Percentiles rank a stretch among this genome's conserved stretches.
phyloP scores from a whole-genome alignment of 1,140 invertebrate species.

The Nephila pilipes region DNA sequence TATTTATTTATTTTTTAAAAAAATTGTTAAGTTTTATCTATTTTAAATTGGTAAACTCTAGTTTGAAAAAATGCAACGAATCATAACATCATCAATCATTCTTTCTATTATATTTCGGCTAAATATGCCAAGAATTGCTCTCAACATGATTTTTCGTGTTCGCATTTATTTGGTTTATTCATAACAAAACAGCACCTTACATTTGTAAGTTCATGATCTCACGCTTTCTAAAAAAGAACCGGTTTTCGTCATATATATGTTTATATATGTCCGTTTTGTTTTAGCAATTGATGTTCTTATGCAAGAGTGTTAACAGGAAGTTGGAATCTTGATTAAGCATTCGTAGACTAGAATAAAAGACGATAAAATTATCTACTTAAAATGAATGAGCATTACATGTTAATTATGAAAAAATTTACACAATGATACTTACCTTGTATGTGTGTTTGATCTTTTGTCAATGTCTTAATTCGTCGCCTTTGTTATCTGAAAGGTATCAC shows the following conservation, averaged over 20 bases:
- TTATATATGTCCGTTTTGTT: background rate
- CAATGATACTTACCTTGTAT: background rate
- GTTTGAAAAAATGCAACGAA: background rate
- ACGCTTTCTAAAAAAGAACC: background rate
- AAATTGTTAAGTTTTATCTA: background rate
- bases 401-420: conserved; percentile 4
- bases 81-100: background rate
- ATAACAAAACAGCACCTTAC: background rate
- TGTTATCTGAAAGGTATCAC: background rate
- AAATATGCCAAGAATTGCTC: background rate
- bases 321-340: conserved; percentile 10
- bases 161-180: background rate
- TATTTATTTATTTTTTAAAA: background rate
- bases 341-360: background rate
- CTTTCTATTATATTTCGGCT: background rate
- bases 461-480: background rate
- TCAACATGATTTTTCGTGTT: background rate
- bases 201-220: background rate
- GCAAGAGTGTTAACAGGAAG: background rate
- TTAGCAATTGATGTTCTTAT: background rate
- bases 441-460: background rate
- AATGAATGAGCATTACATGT: background rate
- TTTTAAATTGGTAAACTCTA: background rate
- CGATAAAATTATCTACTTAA: background rate
- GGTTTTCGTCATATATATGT: background rate